Evolutionary conservation across 2,113 vertebrate genomes (phyloP).

Genomic region (Cyprinodon tularosa): DNA sequence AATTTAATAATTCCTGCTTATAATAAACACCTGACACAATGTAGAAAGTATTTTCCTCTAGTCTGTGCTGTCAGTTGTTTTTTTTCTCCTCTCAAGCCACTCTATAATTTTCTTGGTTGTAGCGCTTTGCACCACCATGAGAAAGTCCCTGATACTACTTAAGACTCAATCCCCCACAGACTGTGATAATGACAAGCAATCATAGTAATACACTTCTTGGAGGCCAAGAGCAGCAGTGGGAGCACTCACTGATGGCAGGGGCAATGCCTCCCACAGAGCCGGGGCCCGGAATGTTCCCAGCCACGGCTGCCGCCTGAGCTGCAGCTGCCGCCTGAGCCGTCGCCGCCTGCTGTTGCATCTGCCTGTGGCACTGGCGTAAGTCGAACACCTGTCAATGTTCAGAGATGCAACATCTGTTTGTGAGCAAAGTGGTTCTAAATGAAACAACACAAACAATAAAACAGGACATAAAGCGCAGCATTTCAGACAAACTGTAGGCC

Average conservation of each 20-base stretch:
- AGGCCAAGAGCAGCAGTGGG: conserved; percentile 16
- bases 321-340: conserved; percentile 94
- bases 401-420: not conserved
- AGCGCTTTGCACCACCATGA: not conserved
- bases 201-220: conserved; percentile 25
- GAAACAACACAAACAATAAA: not conserved
- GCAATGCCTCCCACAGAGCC: conserved; percentile 97
- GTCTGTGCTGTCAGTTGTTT: not conserved
- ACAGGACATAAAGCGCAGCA: not conserved
- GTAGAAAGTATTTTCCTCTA: not conserved
- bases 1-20: not conserved
- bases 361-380: conserved; percentile 93
- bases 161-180: not conserved
- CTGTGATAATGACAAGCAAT: conserved; percentile 9
- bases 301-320: conserved; percentile 93
- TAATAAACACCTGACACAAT: not conserved
- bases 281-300: conserved; percentile 95
- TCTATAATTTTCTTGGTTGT: conserved; percentile 1
- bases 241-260: conserved; percentile 94
- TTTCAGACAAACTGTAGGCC: not conserved
- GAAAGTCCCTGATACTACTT: not conserved
- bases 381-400: conserved; percentile 89
- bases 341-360: conserved; percentile 99
- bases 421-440: not conserved
- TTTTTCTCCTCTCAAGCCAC: not conserved